phyloP scores from a whole-genome alignment of 2,797 vertebrate species.

The Trachops cirrhosus region DNA sequence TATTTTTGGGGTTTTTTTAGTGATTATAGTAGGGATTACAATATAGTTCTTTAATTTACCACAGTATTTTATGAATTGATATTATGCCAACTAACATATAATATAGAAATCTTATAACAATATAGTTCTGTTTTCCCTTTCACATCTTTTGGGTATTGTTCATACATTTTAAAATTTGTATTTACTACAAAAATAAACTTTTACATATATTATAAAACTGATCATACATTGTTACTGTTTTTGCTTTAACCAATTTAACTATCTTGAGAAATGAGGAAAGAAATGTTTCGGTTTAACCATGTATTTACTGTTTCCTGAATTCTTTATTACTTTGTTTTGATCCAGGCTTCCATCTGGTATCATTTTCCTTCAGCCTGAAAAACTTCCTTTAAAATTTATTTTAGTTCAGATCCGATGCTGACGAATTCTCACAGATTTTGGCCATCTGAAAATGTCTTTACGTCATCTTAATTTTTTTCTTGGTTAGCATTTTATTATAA shows the following conservation, averaged over 20 bases:
- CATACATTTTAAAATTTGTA: neutral
- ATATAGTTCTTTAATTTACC: neutral
- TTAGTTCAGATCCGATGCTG: neutral
- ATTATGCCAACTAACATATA: neutral
- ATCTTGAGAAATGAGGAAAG: neutral
- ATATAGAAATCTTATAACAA: neutral
- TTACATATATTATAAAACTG: neutral
- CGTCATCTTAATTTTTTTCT: neutral
- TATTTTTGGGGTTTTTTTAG: neutral
- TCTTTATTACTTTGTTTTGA: conserved; percentile 15
- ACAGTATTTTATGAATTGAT: neutral
- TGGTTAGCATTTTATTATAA: neutral
- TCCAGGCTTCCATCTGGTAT: conserved; percentile 5
- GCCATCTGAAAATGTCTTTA: conserved; percentile 13
- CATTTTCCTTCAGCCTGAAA: conserved; percentile 24
- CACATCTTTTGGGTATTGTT: neutral
- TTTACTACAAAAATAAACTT: neutral
- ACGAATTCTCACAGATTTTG: neutral
- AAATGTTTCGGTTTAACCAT: neutral
- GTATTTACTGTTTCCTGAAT: neutral
- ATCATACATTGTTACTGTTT: neutral
- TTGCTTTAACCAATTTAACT: neutral
- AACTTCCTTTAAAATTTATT: neutral
- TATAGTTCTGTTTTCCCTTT: neutral
- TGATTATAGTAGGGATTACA: neutral